Evolutionary conservation across 1,140 invertebrate species (phyloP), one percentile per base, ranked within the genome.

Genomic region (Subanguina moxae): DNA sequence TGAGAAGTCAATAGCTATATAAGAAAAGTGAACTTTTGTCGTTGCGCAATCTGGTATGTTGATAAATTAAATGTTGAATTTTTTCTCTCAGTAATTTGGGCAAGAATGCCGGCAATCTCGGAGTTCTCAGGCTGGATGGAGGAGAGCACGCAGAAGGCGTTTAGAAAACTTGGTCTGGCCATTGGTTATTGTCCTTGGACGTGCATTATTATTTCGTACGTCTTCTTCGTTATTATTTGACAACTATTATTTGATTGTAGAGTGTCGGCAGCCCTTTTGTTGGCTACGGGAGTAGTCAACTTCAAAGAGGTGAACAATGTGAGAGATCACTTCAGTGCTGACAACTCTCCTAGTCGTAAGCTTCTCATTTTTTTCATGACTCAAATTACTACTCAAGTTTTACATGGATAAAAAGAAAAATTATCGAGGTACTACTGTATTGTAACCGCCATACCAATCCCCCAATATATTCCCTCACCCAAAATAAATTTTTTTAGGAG

Each of bases 281-380:
- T 82, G 23, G 58, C 65, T 38, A 73, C 65, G 15, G 78, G 78
- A 46, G 78, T 76, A 11, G 61, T 80, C 13, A 74, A 82, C 19
- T 82, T 82, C 56, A 78, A 78, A 52, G 80, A 82, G 74, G 80
- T 82, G 3, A 82, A 82, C 67, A 78, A 82, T 76, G 80, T 82
- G 23, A 62, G 80, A 59, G 80, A 82, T 46, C 77, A 79, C 57
- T 61, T 61, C 21, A 76, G 73, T 64, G 79, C 79, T 1, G 66
- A 80, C 23, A 80, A 80, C 45, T 80, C 79, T 7, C 80, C 80
- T 9, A 82, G 78, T 43, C 67, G 79, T 21, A 38, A 11, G 32
- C 3, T 38, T 5, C 11, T 38, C 11, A 5, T 38, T 5, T 38
- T 38, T 38, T 38, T 38, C 11, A 3, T 5, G 11, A 38, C 11